Percentiles rank a stretch among this genome's conserved stretches.
phyloP scores from a whole-genome alignment of 2,888 invertebrate species.

The Ellobium chinense region DNA sequence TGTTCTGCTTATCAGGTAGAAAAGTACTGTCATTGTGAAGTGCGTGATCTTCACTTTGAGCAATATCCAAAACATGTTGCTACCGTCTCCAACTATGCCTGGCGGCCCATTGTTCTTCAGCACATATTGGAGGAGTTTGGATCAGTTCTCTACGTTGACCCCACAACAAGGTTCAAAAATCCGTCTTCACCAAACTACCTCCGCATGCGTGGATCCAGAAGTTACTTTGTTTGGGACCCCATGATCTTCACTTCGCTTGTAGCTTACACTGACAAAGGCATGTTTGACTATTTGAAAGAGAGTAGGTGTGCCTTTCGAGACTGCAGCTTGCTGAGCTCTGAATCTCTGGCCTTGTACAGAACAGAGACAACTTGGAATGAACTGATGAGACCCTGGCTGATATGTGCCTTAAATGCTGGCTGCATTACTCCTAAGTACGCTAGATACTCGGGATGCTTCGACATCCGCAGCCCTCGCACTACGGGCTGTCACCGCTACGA shows the following conservation, averaged over 20 bases:
- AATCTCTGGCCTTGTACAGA: constrained; percentile 64
- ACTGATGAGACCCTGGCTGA: constrained; percentile 70
- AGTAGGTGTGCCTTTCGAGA: constrained; percentile 62
- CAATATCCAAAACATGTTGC: constrained; percentile 65
- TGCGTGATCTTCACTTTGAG: constrained; percentile 58
- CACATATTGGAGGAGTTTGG: constrained; percentile 66
- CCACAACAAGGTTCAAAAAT: constrained; percentile 58
- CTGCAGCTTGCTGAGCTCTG: constrained; percentile 59
- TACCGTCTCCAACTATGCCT: constrained; percentile 60
- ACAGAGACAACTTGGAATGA: constrained; percentile 61
- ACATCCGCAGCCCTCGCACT: constrained; percentile 62
- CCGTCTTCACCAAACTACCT: constrained; percentile 59
- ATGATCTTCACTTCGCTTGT: constrained; percentile 51
- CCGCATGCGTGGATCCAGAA: constrained; percentile 56
- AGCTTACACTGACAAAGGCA: constrained; percentile 63
- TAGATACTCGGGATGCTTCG: constrained; percentile 61
- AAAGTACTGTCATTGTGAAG: constrained; percentile 64
- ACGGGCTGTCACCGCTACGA: constrained; percentile 72
- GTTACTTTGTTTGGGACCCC: constrained; percentile 66
- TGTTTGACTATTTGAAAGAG: constrained; percentile 64
- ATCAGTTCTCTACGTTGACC: constrained; percentile 63
- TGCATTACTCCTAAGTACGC: constrained; percentile 64
- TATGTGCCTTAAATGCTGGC: constrained; percentile 63
- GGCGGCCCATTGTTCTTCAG: constrained; percentile 68
- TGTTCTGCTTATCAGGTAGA: too few relatives aligned